Conservation (phyloP, 2,797 vertebrate genomes). For the Syndactyla subalaris region DNA sequence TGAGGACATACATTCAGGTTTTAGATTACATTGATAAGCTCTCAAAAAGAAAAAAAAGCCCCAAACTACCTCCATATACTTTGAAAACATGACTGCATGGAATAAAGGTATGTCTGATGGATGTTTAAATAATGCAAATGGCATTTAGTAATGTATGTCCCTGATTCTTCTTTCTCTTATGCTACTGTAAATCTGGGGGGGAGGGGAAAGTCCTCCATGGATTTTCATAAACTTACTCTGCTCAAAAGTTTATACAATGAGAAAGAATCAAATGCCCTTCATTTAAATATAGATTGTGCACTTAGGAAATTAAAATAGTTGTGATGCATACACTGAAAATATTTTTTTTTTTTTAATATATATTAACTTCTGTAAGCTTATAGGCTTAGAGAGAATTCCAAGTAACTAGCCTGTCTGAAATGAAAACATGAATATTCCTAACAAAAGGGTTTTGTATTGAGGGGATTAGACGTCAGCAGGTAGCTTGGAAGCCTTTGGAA, state of each 20-base stretch:
- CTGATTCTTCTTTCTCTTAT: conserved; percentile 31
- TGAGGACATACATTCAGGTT: background rate
- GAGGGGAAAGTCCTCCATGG: fast-evolving
- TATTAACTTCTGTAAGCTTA: conserved; percentile 27
- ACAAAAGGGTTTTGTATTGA: conserved; percentile 14
- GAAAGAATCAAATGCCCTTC: background rate
- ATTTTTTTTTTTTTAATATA: background rate
- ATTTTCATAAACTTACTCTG: conserved; percentile 33
- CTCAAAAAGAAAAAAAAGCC: background rate
- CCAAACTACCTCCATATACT: background rate
- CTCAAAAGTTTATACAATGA: conserved; percentile 5
- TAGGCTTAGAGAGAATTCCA: conserved; percentile 35
- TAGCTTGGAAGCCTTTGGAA: conserved; percentile 35
- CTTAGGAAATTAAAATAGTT: conserved; percentile 45
- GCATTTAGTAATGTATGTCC: conserved; percentile 15
- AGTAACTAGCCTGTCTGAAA: conserved; percentile 43
- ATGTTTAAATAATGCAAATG: conserved; percentile 45
- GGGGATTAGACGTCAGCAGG: conserved; percentile 2
- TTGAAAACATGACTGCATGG: conserved; percentile 1
- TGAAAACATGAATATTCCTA: conserved; percentile 32
- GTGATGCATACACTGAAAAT: background rate
- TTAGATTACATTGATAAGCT: background rate
- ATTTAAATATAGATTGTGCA: conserved; percentile 49
- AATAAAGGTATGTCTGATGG: conserved; percentile 40
- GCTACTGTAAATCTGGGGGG: background rate